Base-by-base conservation (phyloP, 2,888 invertebrate species). In the Pristionchus japonicus region DNA sequence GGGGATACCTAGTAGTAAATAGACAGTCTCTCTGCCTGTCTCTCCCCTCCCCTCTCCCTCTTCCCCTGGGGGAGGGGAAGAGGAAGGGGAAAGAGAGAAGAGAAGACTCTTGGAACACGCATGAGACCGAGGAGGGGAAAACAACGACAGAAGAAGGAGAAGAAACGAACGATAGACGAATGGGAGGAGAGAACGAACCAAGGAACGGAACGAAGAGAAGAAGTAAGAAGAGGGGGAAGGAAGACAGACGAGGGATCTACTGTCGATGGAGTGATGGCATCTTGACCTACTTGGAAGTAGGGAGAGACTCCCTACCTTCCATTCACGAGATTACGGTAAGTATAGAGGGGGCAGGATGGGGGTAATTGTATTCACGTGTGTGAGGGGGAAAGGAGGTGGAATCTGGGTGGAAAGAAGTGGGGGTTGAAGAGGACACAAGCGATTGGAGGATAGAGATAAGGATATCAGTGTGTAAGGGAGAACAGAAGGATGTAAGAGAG, bases 21-120 rank as follows among this genome's bases (percentile, higher is more conserved):
- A 70, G 34, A 70, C 37, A 70, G 37, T 70, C 37, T 37, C 70
- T 70, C 64, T 31, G 13, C 64, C 31, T 23, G 20, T 64, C 64
- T 31, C 64, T n/a, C n/a, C n/a, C n/a, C n/a, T n/a, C n/a, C n/a
- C n/a, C n/a, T n/a, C n/a, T 67, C 67, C 61, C 61, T 17, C 64
- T 70, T 37, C 15, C 17, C 37, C 11, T 7, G 70, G 57, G 83
- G 57, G 83, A 83, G 52, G 47, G 83, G 57, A 82, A 27, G 82
- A n/a, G 52, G 52, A 83, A 34, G n/a, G 83, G 57, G 83, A 57
- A 52, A 31, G 57, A 13, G 34, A n/a, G 49, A 27, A n/a, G 47
- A n/a, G 82, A 57, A 83, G 52, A 83, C 83, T 83, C 83, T 83
- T 57, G 83, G 83, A 83, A 83, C 83, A 83, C 83, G 83, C 83